These are phyloP conservation scores for Neodon shergylaensis DNA, from an alignment of 2,113 vertebrate species.

Conservation along the genomic window DNA sequence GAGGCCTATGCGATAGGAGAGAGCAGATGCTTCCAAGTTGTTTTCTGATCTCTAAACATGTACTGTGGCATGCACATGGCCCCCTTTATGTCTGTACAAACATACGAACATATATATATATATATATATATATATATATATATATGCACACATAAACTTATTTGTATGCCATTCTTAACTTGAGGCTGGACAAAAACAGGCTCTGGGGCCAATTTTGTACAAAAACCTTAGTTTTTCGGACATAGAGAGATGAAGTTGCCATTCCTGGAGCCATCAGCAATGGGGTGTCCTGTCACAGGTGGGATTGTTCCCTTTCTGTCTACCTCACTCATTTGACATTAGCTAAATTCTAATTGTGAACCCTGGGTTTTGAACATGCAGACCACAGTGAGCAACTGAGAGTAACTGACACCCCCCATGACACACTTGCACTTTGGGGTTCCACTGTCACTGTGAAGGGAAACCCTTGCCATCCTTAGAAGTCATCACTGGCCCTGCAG, in stretches of 20 bases:
- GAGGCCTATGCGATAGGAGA: background rate
- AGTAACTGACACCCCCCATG: accelerated
- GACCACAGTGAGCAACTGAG: background rate
- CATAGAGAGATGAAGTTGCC: background rate
- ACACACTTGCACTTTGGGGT: no score
- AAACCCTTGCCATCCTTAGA: constrained; percentile 27
- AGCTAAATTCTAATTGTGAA: background rate
- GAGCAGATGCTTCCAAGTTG: background rate
- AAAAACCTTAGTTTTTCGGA: background rate
- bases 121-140: background rate
- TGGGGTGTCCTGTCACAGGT: background rate
- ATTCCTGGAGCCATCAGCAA: background rate
- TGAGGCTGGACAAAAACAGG: background rate
- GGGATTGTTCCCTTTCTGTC: background rate
- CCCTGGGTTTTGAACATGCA: background rate
- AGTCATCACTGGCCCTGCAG: background rate
- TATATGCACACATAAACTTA: no score
- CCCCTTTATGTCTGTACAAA: background rate
- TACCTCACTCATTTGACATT: background rate
- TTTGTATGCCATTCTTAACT: background rate
- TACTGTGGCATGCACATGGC: background rate
- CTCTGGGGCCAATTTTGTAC: accelerated
- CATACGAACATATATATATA: background rate
- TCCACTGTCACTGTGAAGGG: constrained; percentile 53
- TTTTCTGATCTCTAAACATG: background rate